Conservation (phyloP, 2,797 vertebrate species). For the Ctenochaetus hawaiiensis region DNA sequence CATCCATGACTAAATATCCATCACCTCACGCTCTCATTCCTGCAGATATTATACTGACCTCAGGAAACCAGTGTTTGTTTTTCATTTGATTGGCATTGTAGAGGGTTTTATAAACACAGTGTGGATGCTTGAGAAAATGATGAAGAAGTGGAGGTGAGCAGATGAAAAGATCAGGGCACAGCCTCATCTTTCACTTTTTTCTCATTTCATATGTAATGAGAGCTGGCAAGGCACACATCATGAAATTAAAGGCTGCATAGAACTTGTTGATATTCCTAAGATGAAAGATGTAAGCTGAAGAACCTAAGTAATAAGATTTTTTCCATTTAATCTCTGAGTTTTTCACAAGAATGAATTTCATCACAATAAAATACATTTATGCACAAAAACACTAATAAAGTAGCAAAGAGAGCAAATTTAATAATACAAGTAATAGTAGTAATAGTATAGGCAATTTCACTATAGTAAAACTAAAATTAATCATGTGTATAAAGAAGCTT, state of each 20-base stretch:
- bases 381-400: neutral
- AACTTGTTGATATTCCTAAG: neutral
- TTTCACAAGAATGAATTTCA: neutral
- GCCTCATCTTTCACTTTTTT: slow-evolving; percentile 1
- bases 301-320: neutral
- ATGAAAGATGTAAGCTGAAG: neutral
- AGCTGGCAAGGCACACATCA: neutral
- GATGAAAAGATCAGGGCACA: slow-evolving; percentile 8
- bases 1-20: slow-evolving; percentile 54
- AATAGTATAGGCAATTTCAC: too few species aligned
- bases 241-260: neutral
- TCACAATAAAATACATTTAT: neutral
- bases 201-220: neutral
- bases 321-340: neutral
- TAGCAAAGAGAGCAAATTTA: neutral
- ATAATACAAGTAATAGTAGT: too few species aligned
- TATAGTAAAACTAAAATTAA: too few species aligned
- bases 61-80: slow-evolving; percentile 17
- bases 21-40: slow-evolving; percentile 49
- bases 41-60: slow-evolving; percentile 47
- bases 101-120: slow-evolving; percentile 21
- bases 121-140: slow-evolving; percentile 16
- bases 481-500: neutral
- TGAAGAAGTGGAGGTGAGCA: slow-evolving; percentile 8
- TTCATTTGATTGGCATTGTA: slow-evolving; percentile 31